Conservation (phyloP, 2,797 vertebrate species). For the Erpetoichthys calabaricus region DNA sequence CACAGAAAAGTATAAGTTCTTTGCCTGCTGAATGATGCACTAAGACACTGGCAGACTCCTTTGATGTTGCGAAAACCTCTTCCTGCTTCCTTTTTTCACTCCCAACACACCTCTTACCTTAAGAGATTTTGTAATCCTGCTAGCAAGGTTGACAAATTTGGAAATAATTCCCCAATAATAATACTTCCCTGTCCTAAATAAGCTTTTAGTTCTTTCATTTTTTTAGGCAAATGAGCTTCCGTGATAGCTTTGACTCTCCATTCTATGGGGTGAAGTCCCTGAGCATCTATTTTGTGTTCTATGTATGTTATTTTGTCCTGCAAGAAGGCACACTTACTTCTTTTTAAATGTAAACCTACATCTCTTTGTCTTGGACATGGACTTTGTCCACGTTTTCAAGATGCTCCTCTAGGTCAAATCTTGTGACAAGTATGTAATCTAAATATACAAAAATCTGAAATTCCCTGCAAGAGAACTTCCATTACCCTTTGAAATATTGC, state of each 20-base stretch:
- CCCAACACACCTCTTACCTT: background rate
- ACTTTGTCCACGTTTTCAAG: background rate
- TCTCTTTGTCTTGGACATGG: background rate
- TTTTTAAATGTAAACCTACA: background rate
- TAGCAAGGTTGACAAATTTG: background rate
- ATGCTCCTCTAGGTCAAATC: background rate
- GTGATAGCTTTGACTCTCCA: background rate
- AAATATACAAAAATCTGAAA: too few relatives aligned
- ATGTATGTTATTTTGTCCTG: background rate
- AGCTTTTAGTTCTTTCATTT: background rate
- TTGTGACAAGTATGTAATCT: background rate
- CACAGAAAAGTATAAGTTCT: too few relatives aligned
- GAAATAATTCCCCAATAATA: too few relatives aligned
- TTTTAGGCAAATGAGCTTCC: background rate
- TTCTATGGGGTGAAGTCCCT: background rate
- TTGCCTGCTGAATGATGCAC: too few relatives aligned
- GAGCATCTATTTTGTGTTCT: background rate
- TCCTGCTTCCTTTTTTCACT: background rate
- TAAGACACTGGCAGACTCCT: too few relatives aligned
- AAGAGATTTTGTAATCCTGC: too few relatives aligned
- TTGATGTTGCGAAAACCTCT: background rate
- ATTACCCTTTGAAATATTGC: too few relatives aligned
- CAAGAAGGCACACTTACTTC: background rate
- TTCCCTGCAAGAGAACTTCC: too few relatives aligned
- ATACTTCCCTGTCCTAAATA: constrained; percentile 1